Evolutionary conservation across 1,140 invertebrate species (phyloP).

Genomic region (Campoletis sonorensis): DNA sequence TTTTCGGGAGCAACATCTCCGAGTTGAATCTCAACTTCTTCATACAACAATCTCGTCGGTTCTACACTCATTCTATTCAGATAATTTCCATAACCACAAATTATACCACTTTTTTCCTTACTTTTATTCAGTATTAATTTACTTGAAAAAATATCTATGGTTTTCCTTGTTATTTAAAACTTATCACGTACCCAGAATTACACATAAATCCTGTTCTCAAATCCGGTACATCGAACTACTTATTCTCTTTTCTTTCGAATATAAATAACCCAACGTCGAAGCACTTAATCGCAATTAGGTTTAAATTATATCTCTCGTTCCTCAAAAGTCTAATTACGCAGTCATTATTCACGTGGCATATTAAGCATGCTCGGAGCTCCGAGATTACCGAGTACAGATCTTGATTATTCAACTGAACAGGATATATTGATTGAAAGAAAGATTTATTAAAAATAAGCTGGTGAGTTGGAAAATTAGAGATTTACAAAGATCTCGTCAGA

Average conservation of each 20-base stretch:
- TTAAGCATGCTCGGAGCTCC: slow-evolving; percentile 23
- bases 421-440: no score
- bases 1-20: no score
- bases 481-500: no score
- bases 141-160: not conserved
- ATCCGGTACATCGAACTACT: not conserved
- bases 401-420: no score
- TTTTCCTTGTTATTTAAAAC: not conserved
- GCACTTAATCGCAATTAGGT: not conserved
- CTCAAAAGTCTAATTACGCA: slow-evolving; percentile 13
- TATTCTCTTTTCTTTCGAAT: not conserved
- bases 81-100: not conserved
- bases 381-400: no score
- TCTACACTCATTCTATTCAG: not conserved
- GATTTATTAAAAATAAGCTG: no score
- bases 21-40: no score
- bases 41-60: not conserved
- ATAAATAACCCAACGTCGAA: not conserved
- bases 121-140: not conserved
- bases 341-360: slow-evolving; percentile 2
- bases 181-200: not conserved
- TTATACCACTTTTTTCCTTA: not conserved
- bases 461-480: no score
- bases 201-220: not conserved
- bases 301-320: slow-evolving; percentile 5